Evolutionary conservation across 2,888 invertebrate species (phyloP), one percentile per base, ranked within the genome.

Genomic region (Agriopis aurantiaria): DNA sequence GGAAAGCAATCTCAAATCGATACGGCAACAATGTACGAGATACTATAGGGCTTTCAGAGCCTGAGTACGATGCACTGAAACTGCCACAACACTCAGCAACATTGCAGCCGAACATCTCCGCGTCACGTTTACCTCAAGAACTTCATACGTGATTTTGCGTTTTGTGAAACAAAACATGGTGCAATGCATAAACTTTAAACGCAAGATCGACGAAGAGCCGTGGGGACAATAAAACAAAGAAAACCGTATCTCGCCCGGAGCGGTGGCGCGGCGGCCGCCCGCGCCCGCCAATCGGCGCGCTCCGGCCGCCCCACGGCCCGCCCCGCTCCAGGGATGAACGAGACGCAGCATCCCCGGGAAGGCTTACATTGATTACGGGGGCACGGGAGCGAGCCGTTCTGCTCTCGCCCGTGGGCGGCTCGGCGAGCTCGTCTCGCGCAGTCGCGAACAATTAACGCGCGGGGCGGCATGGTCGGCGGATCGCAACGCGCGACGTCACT

Each of bases 211-310:
- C 93, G 90, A 90, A 91, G 86, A 91, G 90, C 91, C 91, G 88
- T 91, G 92, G 91, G 91, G 93, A 93, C 92, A 93, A 93, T 93
- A 93, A 94, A 93, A 93, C 93, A 93, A 94, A 93, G 93, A 92
- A 90, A 89, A 91, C 83, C 90, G 85, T 86, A 88, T 86, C 86
- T 88, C 82, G 91, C 91, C 91, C 74, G 90, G 80, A 91, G 92
- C 91, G 85, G 82, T 85, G 81, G 68, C 76, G 83, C 81, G 79
- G 74, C 83, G 69, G 65, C 76, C 76, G 74, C 74, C 73, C 72
- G 78, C 71, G 84, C 84, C 80, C 78, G 78, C 85, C 84, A 84
- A 85, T 83, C 73, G 70, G 65, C 75, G 72, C 74, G 68, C 75
- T 71, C 69, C 76, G 72, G 75, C 84, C 82, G 82, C 85, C 85